Evolutionary conservation across 2,113 vertebrate genomes (phyloP).

Genomic region (chimpanzee (Pan troglodytes)): NHGRI_mPanTro3-v2.1_pri NC_072407.2:91573001-91573500

Average conservation of each 20-base stretch:
- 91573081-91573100: neutral
- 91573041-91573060: neutral
- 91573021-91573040: neutral
- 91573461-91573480: neutral
- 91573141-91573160: neutral
- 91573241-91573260: neutral
- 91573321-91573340: slow-evolving; percentile 29
- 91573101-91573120: neutral
- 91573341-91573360: slow-evolving; percentile 5
- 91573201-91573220: neutral
- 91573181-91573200: slow-evolving; percentile 8
- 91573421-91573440: neutral
- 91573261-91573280: slow-evolving; percentile 3
- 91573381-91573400: neutral
- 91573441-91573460: neutral
- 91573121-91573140: neutral
- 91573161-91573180: neutral
- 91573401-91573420: slow-evolving; percentile 7
- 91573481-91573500: neutral
- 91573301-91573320: neutral
- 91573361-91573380: neutral
- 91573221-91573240: neutral
- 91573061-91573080: neutral
- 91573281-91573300: neutral
- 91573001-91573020: neutral